Base-by-base conservation (phyloP, 2,888 invertebrate species). In the Cyclophora punctaria region DNA sequence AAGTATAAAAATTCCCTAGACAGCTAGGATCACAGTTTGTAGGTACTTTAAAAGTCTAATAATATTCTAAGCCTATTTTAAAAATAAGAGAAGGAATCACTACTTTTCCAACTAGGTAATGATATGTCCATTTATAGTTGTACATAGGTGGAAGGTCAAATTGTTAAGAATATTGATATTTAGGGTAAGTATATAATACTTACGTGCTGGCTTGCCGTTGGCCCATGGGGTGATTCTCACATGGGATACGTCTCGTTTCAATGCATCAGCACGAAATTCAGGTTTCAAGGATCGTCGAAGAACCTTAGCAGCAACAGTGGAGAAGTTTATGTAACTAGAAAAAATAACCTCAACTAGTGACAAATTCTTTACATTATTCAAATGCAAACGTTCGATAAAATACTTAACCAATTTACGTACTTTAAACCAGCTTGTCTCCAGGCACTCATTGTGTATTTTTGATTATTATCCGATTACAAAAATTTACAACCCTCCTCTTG, bases 321-420 rank as follows among this genome's bases (percentile, higher is more conserved):
- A 98, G 85, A 95, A 98, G 89, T 96, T 96, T 82, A 98, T 95
- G 90, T 98, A 98, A 89, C 98, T 98, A 78, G 56, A 82, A 78
- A 55, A 56, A 46, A 65, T 66, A 68, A 68, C 66, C 68, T 64
- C 20, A 20, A 37, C 44, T 49, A 56, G 7, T 40, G 45, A 35
- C 7, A 6, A 48, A 47, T 46, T 4, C 3, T 41, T 20, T 7
- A 5, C n/a, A 4, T 44, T 6, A 41, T 3, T 43, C 7, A 34
- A 20, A 3, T 5, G 4, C 4, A 34, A 4, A 6, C 1, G 6
- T 33, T 33, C 5, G 5, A 44, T 7, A 41, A 34, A 7, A 41
- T 4, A 34, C 50, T 42, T 3, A 33, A 4, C 45, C 34, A 7
- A 41, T 7, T 7, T 7, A 63, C 93, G 92, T 90, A 95, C 95